These are phyloP conservation scores for Heliconius erato DNA, from an alignment of 2,888 invertebrate genomes.

Conservation along the genomic window DNA sequence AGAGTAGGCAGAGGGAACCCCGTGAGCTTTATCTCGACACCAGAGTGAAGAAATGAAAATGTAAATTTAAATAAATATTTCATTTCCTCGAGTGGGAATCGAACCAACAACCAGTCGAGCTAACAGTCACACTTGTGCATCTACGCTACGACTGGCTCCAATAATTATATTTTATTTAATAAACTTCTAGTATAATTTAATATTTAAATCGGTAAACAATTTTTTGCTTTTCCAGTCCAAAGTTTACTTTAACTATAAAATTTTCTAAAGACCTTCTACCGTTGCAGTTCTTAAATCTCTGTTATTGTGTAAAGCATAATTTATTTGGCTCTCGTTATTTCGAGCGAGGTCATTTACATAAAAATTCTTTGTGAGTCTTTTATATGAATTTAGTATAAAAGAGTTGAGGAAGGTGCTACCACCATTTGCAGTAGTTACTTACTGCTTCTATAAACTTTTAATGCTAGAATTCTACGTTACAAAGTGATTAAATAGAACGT, in stretches of 20 bases:
- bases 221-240: not conserved
- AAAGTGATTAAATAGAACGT: slow-evolving; percentile 52
- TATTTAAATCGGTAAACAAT: slow-evolving; percentile 8
- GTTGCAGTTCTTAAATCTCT: slow-evolving; percentile 44
- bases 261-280: slow-evolving; percentile 34
- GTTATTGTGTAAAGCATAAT: slow-evolving; percentile 41
- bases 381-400: slow-evolving; percentile 45
- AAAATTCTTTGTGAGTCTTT: slow-evolving; percentile 45
- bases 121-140: no score
- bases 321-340: slow-evolving; percentile 46
- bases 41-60: no score
- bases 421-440: slow-evolving; percentile 43
- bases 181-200: not conserved
- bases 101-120: no score
- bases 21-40: no score
- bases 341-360: slow-evolving; percentile 45
- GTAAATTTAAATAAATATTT: no score
- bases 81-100: no score
- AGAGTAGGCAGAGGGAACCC: no score
- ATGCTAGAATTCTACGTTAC: slow-evolving; percentile 49
- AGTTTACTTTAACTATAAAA: not conserved
- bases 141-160: no score
- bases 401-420: slow-evolving; percentile 42
- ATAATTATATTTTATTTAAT: not conserved
- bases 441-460: slow-evolving; percentile 43